Evolutionary conservation across 2,888 invertebrate genomes (phyloP), one percentile per base, ranked within the genome.

Genomic region (Apotomis capreana): DNA sequence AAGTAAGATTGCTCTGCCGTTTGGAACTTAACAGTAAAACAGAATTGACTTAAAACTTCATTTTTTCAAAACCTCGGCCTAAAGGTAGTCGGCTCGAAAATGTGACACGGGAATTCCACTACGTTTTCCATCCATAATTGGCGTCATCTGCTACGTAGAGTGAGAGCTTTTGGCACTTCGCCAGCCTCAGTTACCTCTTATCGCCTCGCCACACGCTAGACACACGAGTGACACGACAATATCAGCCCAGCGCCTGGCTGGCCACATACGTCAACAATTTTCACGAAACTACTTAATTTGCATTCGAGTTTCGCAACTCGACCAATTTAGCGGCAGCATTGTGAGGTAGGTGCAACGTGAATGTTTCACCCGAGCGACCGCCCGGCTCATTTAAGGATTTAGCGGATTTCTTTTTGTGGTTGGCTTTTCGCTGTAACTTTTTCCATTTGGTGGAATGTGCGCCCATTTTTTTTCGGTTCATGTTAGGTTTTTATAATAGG

Each of bases 121-220:
- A 40, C 6, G 40, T 49, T 49, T 6, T 49, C 49, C 73, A 68
- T 64, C 70, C 69, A 68, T 62, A 62, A 49, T 49, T 49, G 49
- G 49, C 10, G 49, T 49, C 49, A 49, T 49, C 49, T 49, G 49
- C 10, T 49, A 49, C 49, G 3, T 4, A 6, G 5, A 6, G 40
- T 49, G 49, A 49, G 10, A 9, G 49, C 9, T 1, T 69, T 68
- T 68, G 74, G 67, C 74, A 68, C 62, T 73, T 73, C 71, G 69
- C 74, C 75, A 75, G 74, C 76, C 75, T 69, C 74, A 74, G 76
- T 58, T 60, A 60, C 59, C 70, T 65, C 60, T 68, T 73, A 62
- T 57, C 74, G 70, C 70, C 70, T 57, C 68, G 65, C 71, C 54
- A 61, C 68, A 55, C 68, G 58, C 61, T 63, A 67, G 46, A 52